Percentiles rank a stretch among this genome's conserved stretches.
Conservation (phyloP, 2,888 invertebrate species). For the Andrena chrysosceles region DNA sequence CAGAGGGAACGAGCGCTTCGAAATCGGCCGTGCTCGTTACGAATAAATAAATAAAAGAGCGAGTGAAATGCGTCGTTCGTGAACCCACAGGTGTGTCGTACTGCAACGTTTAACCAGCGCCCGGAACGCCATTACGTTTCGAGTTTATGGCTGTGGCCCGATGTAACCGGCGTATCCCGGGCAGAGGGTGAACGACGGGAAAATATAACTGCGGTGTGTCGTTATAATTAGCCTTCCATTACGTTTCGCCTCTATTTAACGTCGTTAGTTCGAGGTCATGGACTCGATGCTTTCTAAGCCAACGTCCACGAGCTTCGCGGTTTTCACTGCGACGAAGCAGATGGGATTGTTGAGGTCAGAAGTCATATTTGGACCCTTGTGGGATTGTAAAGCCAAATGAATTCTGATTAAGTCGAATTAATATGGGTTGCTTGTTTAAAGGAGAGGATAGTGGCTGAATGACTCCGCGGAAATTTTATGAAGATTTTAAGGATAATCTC, state of each 20-base stretch:
- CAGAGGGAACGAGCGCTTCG: conserved; percentile 33
- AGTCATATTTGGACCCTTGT: too few species aligned
- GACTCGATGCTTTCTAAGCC: conserved; percentile 1
- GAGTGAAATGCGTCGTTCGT: conserved; percentile 36
- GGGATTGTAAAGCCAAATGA: too few species aligned
- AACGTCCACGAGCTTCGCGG: background rate
- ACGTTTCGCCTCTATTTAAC: conserved; percentile 58
- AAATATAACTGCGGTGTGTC: conserved; percentile 61
- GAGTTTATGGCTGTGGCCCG: conserved; percentile 55
- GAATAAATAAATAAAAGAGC: conserved; percentile 62
- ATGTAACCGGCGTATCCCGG: conserved; percentile 57
- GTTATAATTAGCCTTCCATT: conserved; percentile 68
- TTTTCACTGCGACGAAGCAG: background rate
- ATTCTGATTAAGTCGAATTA: too few species aligned
- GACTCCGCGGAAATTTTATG: too few species aligned
- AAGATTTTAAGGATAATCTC: too few species aligned
- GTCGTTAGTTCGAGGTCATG: conserved; percentile 32
- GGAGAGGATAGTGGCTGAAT: too few species aligned
- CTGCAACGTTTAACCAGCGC: conserved; percentile 53
- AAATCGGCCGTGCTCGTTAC: conserved; percentile 56
- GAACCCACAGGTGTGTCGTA: conserved; percentile 60
- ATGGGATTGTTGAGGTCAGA: too few species aligned
- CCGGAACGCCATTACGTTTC: conserved; percentile 55
- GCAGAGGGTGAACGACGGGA: conserved; percentile 44
- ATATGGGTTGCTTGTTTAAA: too few species aligned